Evolutionary conservation across 2,888 invertebrate species (phyloP), one percentile per base, ranked within the genome.

Genomic region (Isotomurus palustris): DNA sequence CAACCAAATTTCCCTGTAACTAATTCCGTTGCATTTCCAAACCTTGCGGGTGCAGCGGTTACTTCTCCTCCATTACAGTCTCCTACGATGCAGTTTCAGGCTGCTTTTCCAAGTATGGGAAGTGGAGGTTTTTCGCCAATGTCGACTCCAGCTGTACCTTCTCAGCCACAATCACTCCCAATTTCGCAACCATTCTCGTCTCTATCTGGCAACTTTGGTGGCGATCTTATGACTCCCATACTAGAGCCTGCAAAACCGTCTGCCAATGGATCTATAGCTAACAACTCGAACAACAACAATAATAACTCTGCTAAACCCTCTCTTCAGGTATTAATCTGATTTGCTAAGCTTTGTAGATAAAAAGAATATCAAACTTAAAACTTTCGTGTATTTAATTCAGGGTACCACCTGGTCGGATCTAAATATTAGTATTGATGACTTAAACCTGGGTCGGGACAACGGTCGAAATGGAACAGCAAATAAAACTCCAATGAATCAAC

Each of bases 371-470:
- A 36, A 19, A n/a, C 19, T 43, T 19, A 38, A 17, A 43, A 22
- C 22, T 14, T 43, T 43, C 14, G 17, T 48, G 19, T 29, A 12
- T 48, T 6, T 32, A 12, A 3, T 45, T 22, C 38, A 70, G 68
- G 70, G 70, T 53, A 70, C 70, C 32, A 70, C 70, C 5, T 70
- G 70, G 70, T 64, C 65, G 43, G 70, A 69, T 49, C 60, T 70
- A 50, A 68, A 68, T 35, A 62, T 70, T 49, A 65, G 65, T 45
- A 53, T 69, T 14, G 66, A 67, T 54, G 67, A 67, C 56, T 58
- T 70, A 24, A 70, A 65, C 45, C 51, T 65, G n/a, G 62, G 65
- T 49, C 56, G 65, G 47, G 43, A 56, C 59, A 65, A 60, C 49
- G 53, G 54, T 51, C 52, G 56, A 51, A 60, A 62, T 40, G 55